Conservation (phyloP, 2,797 vertebrate genomes). For the Okamejei kenojei region DNA sequence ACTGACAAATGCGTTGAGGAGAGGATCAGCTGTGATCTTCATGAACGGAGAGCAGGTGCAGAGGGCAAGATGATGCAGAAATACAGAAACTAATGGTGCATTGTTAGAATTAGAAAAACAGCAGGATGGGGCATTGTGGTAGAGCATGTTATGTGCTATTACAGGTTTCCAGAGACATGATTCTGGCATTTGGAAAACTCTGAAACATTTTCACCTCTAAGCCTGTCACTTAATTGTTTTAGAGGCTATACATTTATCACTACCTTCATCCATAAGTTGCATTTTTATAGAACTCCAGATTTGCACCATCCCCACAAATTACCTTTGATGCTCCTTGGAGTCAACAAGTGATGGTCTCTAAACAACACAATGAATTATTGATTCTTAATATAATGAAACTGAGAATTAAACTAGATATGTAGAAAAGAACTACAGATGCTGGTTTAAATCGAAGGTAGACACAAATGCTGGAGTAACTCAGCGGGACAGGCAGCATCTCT, state of each 20-base stretch:
- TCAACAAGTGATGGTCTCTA: neutral
- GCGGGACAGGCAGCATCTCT: too few relatives aligned
- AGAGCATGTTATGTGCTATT: conserved; percentile 4
- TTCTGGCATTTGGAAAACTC: conserved; percentile 13
- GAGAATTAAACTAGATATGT: neutral
- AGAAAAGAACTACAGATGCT: too few relatives aligned
- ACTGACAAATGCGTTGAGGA: too few relatives aligned
- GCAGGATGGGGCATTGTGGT: neutral
- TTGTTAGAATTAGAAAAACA: conserved; percentile 18
- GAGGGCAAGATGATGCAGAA: neutral
- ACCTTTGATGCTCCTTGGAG: neutral
- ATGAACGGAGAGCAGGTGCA: too few relatives aligned
- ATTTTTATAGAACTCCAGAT: conserved; percentile 8
- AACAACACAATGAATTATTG: neutral
- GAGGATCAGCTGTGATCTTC: too few relatives aligned
- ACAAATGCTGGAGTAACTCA: too few relatives aligned
- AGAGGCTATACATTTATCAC: conserved; percentile 11
- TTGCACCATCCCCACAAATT: neutral
- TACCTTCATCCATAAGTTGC: neutral
- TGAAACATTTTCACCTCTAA: neutral
- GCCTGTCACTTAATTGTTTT: neutral
- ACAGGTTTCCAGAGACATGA: neutral
- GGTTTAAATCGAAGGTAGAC: too few relatives aligned
- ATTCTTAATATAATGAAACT: neutral
- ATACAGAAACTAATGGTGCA: neutral